phyloP scores from a whole-genome alignment of 1,140 invertebrate genomes.

The Euwallacea similis region DNA sequence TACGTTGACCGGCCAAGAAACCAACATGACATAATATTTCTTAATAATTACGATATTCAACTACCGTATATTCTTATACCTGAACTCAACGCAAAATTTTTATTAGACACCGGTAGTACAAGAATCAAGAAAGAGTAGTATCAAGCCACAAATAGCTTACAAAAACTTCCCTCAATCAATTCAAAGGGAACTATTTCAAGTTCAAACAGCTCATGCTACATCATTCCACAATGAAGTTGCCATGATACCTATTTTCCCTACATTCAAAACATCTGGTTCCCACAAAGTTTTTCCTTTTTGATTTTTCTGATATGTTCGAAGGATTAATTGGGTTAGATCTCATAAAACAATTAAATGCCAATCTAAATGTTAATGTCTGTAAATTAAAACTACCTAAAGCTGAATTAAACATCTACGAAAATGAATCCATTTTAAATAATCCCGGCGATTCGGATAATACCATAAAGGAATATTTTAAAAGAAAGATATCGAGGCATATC shows the following conservation, averaged over 20 bases:
- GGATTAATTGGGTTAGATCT: conserved; percentile 18
- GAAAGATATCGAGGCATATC: not conserved
- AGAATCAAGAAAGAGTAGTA: conserved; percentile 31
- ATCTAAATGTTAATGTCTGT: not conserved
- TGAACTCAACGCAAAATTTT: conserved; percentile 31
- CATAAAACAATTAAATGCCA: conserved; percentile 11
- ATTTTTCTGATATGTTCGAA: conserved; percentile 24
- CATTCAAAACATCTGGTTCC: conserved; percentile 12
- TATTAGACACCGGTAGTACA: conserved; percentile 34
- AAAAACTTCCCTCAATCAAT: conserved; percentile 24
- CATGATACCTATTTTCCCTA: conserved; percentile 18
- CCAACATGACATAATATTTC: not conserved
- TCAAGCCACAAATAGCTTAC: conserved; percentile 30
- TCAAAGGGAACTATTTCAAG: conserved; percentile 21
- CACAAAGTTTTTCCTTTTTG: conserved; percentile 24
- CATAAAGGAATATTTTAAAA: not conserved
- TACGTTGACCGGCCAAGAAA: not conserved
- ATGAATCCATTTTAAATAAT: not conserved
- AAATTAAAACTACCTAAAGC: not conserved
- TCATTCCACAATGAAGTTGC: conserved; percentile 29
- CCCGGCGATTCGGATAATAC: not conserved
- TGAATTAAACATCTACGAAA: conserved; percentile 6
- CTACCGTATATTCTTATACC: conserved; percentile 5
- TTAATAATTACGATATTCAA: conserved; percentile 5
- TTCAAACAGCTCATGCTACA: conserved; percentile 31